phyloP scores from a whole-genome alignment of 1,140 invertebrate species.

The Drosophila persimilis region DNA sequence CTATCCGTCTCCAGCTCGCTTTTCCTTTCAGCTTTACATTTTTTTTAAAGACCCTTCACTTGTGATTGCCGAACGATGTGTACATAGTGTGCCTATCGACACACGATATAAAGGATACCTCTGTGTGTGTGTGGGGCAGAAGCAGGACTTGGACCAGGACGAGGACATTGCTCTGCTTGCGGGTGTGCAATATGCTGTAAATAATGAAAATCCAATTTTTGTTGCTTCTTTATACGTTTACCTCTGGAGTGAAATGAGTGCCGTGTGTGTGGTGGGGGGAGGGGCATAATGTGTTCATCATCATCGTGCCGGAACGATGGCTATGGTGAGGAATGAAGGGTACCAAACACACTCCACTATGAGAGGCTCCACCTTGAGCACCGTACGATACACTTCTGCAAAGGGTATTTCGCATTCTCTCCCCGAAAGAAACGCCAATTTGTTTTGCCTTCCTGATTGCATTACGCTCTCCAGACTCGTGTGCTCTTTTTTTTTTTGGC shows the following conservation, averaged over 20 bases:
- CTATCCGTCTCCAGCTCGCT: constrained; percentile 17
- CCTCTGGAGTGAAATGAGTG: constrained; percentile 4
- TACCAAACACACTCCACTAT: too few species aligned
- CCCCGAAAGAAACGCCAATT: constrained; percentile 2
- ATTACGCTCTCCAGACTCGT: constrained; percentile 34
- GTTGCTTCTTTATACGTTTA: constrained; percentile 39
- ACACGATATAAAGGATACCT: constrained; percentile 8
- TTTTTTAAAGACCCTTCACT: constrained; percentile 27
- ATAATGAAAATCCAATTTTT: constrained; percentile 79
- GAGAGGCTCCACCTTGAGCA: too few species aligned
- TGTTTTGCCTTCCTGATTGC: constrained; percentile 51
- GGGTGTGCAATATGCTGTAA: constrained; percentile 72
- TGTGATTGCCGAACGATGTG: constrained; percentile 41
- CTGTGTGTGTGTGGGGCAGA: not conserved
- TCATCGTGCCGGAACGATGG: constrained; percentile 46
- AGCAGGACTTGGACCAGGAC: constrained; percentile 12
- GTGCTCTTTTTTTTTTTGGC: constrained; percentile 31
- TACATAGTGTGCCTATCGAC: constrained; percentile 56
- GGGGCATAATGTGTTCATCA: constrained; percentile 37
- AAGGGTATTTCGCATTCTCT: constrained; percentile 39
- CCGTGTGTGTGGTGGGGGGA: not conserved
- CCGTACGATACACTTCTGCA: not conserved
- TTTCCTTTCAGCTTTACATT: constrained; percentile 14
- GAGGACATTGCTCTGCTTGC: constrained; percentile 7
- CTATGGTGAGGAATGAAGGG: constrained; percentile 7